phyloP scores from a whole-genome alignment of 2,888 invertebrate species.

The Psylliodes chrysocephalus region DNA sequence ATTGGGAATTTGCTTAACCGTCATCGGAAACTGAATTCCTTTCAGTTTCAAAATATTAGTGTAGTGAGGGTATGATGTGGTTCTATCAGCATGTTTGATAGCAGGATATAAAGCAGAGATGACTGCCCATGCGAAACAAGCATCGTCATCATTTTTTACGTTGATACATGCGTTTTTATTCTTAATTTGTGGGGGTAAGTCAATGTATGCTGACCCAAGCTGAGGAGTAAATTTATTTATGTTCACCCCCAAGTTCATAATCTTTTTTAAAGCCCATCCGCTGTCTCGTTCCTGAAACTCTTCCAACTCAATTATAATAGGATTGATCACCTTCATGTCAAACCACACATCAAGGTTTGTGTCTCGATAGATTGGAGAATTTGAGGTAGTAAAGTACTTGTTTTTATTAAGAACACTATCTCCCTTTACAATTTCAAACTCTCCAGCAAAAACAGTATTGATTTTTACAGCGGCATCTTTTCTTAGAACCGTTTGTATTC shows the following conservation, averaged over 20 bases:
- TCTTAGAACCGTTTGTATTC: constrained; percentile 33
- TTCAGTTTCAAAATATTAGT: constrained; percentile 44
- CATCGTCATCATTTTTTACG: constrained; percentile 48
- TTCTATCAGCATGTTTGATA: constrained; percentile 30
- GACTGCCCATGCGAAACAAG: constrained; percentile 49
- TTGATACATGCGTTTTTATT: constrained; percentile 46
- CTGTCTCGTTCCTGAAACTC: constrained; percentile 5
- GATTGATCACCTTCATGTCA: too few species aligned
- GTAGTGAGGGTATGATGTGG: constrained; percentile 45
- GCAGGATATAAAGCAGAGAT: constrained; percentile 44
- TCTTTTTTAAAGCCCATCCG: too few species aligned
- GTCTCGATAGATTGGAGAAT: too few species aligned
- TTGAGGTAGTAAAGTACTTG: too few species aligned
- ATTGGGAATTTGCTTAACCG: constrained; percentile 40
- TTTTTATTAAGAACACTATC: constrained; percentile 38
- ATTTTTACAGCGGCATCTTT: constrained; percentile 33
- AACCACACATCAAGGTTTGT: constrained; percentile 43
- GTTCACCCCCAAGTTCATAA: too few species aligned
- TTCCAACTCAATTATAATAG: constrained; percentile 39
- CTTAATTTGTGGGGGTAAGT: too few species aligned
- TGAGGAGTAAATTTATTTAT: too few species aligned
- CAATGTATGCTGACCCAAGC: too few species aligned
- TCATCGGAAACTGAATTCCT: constrained; percentile 47
- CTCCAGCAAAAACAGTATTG: constrained; percentile 40
- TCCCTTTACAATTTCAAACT: constrained; percentile 33